Percentiles rank a stretch among this genome's conserved stretches.
Evolutionary conservation across 2,888 invertebrate species (phyloP).

Genomic region (Torymus texanus): DNA sequence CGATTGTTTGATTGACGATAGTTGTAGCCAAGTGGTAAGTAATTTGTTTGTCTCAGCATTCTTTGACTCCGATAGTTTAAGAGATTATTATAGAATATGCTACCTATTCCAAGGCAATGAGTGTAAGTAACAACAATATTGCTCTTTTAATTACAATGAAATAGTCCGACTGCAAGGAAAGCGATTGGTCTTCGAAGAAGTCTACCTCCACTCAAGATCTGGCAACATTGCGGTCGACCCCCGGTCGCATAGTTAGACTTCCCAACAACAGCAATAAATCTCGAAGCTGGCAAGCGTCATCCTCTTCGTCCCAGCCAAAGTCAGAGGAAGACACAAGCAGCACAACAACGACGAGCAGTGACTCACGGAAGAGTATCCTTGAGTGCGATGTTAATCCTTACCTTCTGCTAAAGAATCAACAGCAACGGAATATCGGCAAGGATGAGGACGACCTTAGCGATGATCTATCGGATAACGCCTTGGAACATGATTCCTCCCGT

Average conservation of each 20-base stretch:
- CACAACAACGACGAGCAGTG: constrained; percentile 49
- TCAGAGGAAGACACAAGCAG: constrained; percentile 58
- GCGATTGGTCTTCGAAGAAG: constrained; percentile 50
- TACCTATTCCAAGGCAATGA: no score
- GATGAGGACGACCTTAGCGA: constrained; percentile 75
- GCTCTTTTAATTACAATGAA: no score
- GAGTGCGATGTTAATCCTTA: constrained; percentile 91
- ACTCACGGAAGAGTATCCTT: constrained; percentile 81
- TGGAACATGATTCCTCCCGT: constrained; percentile 62
- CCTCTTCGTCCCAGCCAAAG: constrained; percentile 50
- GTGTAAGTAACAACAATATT: no score
- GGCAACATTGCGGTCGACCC: constrained; percentile 41
- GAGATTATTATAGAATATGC: no score
- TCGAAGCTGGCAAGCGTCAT: constrained; percentile 61
- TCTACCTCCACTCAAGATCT: constrained; percentile 6
- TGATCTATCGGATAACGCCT: constrained; percentile 73
- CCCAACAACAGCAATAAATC: constrained; percentile 57
- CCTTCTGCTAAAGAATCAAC: constrained; percentile 81
- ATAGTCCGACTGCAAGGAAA: constrained; percentile 55
- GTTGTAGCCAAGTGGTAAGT: constrained; percentile 36
- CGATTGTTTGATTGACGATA: constrained; percentile 29
- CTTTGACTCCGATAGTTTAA: no score
- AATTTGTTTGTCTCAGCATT: not conserved
- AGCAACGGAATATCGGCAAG: constrained; percentile 34
- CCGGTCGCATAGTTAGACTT: constrained; percentile 59